Evolutionary conservation across 1,140 invertebrate genomes (phyloP).

Genomic region (Camponotus vicinus): DNA sequence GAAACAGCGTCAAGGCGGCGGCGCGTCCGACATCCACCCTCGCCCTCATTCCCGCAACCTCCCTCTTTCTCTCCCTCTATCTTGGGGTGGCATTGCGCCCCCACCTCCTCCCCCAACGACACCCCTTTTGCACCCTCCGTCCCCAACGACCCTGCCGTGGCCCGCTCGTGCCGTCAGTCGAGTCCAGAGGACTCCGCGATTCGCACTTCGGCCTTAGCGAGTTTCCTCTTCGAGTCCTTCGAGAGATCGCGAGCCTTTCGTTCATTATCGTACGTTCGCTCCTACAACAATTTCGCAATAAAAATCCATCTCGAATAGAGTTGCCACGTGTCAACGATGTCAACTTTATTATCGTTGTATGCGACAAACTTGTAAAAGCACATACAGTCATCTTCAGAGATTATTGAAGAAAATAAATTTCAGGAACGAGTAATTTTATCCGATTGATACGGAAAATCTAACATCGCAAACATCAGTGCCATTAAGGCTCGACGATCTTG

Average conservation of each 20-base stretch:
- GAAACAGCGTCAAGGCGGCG: slow-evolving; percentile 75
- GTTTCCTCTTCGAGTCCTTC: neutral
- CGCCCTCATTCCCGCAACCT: slow-evolving; percentile 36
- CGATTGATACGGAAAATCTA: neutral
- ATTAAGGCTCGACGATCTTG: neutral
- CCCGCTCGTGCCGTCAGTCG: slow-evolving; percentile 73
- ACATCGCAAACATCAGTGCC: neutral
- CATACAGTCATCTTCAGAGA: neutral
- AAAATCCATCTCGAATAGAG: neutral
- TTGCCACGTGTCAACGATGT: neutral
- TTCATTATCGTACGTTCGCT: neutral
- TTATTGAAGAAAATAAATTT: neutral
- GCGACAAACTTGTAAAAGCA: neutral
- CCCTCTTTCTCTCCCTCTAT: slow-evolving; percentile 58
- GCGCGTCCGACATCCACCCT: slow-evolving; percentile 62
- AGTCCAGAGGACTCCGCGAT: slow-evolving; percentile 77
- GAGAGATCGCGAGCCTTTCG: neutral
- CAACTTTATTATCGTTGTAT: neutral
- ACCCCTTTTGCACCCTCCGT: slow-evolving; percentile 66
- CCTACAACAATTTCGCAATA: neutral
- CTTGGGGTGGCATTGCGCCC: slow-evolving; percentile 56
- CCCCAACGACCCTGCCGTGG: slow-evolving; percentile 60
- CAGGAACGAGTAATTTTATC: neutral
- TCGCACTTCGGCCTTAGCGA: slow-evolving; percentile 68
- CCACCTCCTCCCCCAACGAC: slow-evolving; percentile 14